phyloP scores from a whole-genome alignment of 2,888 invertebrate genomes.

The Platycheirus rosarum region DNA sequence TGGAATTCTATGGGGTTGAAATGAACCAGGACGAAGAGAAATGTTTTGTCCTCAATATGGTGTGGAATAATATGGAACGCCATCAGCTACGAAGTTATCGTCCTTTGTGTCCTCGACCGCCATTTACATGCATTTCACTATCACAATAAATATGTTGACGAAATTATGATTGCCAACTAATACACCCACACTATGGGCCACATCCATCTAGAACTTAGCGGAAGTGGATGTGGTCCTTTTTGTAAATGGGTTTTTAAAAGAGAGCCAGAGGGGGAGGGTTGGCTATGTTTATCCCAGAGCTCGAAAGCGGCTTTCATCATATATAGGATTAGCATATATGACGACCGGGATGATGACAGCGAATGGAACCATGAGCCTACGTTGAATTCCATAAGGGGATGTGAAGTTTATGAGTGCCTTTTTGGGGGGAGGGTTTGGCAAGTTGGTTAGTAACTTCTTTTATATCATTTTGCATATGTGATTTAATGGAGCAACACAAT shows the following conservation, averaged over 20 bases:
- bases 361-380: slow-evolving; percentile 38
- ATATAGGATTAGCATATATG: slow-evolving; percentile 69
- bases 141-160: slow-evolving; percentile 73
- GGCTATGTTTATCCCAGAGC: slow-evolving; percentile 44
- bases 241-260: slow-evolving; percentile 62
- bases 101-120: slow-evolving; percentile 67
- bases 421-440: slow-evolving; percentile 12
- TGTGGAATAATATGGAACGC: slow-evolving; percentile 21
- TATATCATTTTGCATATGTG: slow-evolving; percentile 72
- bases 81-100: slow-evolving; percentile 43
- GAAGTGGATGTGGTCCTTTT: slow-evolving; percentile 20
- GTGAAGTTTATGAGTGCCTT: slow-evolving; percentile 1
- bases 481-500: slow-evolving; percentile 70
- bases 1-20: slow-evolving; percentile 38
- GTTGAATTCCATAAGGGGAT: slow-evolving; percentile 10
- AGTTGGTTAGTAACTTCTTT: slow-evolving; percentile 67
- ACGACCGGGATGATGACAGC: slow-evolving; percentile 47
- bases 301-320: slow-evolving; percentile 64
- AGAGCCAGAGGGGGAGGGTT: slow-evolving; percentile 6
- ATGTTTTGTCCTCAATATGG: slow-evolving; percentile 19
- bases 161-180: slow-evolving; percentile 74
- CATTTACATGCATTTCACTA: slow-evolving; percentile 72
- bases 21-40: not conserved
- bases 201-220: slow-evolving; percentile 24
- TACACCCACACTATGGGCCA: slow-evolving; percentile 12